Percentiles rank a stretch among this genome's conserved stretches.
Conservation (phyloP, 2,797 vertebrate species). For the Callimico goeldii region DNA sequence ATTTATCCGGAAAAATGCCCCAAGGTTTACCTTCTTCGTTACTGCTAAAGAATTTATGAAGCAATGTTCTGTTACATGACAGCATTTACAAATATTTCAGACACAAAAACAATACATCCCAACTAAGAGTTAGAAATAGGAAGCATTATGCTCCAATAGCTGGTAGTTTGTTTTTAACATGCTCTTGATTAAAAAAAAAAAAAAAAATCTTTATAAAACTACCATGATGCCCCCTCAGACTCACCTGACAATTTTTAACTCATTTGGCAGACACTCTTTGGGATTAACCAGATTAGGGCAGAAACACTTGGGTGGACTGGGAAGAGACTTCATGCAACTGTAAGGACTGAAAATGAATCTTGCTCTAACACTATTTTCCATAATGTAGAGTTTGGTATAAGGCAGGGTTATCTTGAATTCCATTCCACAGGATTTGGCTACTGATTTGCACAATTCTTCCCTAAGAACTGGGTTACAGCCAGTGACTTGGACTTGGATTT, state of each 20-base stretch:
- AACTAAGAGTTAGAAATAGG: constrained; percentile 6
- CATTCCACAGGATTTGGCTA: background rate
- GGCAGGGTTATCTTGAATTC: background rate
- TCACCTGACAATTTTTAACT: background rate
- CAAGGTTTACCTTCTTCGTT: constrained; percentile 8
- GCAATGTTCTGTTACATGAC: background rate
- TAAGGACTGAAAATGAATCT: background rate
- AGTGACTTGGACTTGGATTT: background rate
- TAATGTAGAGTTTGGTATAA: background rate
- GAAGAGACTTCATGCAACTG: background rate
- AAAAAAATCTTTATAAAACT: background rate
- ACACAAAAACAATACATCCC: constrained; percentile 4
- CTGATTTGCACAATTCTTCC: background rate
- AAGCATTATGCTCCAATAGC: background rate
- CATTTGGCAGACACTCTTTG: background rate
- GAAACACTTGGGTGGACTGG: background rate
- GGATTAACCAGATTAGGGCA: background rate
- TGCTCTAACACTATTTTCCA: background rate
- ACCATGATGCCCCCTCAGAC: background rate
- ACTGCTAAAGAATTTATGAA: background rate
- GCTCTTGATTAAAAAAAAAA: constrained; percentile 12
- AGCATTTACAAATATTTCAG: background rate
- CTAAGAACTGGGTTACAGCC: background rate
- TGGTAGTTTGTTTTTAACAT: background rate
- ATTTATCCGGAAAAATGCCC: background rate